Evolutionary conservation across 2,888 invertebrate species (phyloP).

Genomic region (Corythucha ciliata): DNA sequence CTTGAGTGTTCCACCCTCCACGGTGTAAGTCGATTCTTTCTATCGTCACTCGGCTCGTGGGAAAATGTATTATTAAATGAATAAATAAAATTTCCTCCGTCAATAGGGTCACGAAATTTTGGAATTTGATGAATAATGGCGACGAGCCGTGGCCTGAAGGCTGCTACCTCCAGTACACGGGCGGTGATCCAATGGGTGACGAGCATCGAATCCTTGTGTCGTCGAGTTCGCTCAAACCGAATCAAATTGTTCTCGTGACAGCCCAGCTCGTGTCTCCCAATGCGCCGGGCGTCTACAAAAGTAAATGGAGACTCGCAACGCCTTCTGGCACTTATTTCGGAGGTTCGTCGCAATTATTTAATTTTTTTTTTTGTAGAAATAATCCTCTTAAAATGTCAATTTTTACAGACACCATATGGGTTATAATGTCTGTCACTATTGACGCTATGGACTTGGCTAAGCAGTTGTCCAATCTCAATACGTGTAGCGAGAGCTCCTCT

Average conservation of each 20-base stretch:
- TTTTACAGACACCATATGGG: slow-evolving; percentile 70
- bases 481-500: slow-evolving; percentile 43
- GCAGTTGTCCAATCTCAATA: slow-evolving; percentile 47
- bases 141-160: slow-evolving; percentile 79
- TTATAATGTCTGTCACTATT: slow-evolving; percentile 69
- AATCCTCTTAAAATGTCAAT: too few species aligned
- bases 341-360: slow-evolving; percentile 47
- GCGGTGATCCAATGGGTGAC: slow-evolving; percentile 55
- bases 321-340: slow-evolving; percentile 84
- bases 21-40: slow-evolving; percentile 42
- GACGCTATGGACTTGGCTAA: slow-evolving; percentile 42
- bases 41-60: not conserved
- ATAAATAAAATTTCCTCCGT: too few species aligned
- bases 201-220: slow-evolving; percentile 51
- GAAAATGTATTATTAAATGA: too few species aligned
- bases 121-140: slow-evolving; percentile 82
- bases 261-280: slow-evolving; percentile 73
- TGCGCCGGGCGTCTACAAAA: slow-evolving; percentile 63
- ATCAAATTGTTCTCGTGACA: slow-evolving; percentile 64
- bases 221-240: slow-evolving; percentile 63
- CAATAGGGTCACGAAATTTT: slow-evolving; percentile 67
- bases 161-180: slow-evolving; percentile 65
- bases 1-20: slow-evolving; percentile 60
- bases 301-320: slow-evolving; percentile 84
- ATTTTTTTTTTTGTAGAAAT: slow-evolving; percentile 30